phyloP scores from a whole-genome alignment of 2,888 invertebrate genomes.

The Pterobdella sp. region DNA sequence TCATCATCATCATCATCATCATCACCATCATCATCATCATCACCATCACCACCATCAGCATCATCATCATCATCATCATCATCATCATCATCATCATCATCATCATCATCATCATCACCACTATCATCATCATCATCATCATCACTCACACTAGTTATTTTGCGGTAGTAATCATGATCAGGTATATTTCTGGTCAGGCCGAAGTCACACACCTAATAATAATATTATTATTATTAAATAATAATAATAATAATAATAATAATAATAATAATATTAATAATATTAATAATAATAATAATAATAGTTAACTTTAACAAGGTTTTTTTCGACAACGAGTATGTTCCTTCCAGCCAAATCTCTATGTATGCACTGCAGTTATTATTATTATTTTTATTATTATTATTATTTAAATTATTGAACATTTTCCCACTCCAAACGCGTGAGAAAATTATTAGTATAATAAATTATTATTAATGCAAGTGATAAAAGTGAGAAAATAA shows the following conservation, averaged over 20 bases:
- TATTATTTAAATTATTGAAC: no score
- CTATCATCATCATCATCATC: neutral
- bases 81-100: conserved; percentile 17
- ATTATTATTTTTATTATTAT: no score
- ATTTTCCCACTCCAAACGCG: no score
- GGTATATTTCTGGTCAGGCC: conserved; percentile 86
- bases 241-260: no score
- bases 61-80: conserved; percentile 13
- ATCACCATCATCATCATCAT: conserved; percentile 11
- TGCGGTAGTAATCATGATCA: conserved; percentile 86
- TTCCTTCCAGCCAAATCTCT: conserved; percentile 93
- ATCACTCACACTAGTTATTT: conserved; percentile 68
- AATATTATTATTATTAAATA: no score
- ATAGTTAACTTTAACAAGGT: conserved; percentile 87
- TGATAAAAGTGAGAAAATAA: no score
- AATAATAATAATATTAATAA: no score
- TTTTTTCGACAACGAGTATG: conserved; percentile 85
- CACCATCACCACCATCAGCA: conserved; percentile 14
- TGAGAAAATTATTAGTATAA: no score
- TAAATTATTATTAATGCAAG: no score
- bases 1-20: conserved; percentile 16
- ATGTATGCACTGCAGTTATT: conserved; percentile 83
- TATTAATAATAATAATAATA: no score
- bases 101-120: conserved; percentile 14
- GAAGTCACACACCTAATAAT: conserved; percentile 96